Base-by-base conservation (phyloP, 1,140 invertebrate genomes). In the Artemia franciscana region DNA sequence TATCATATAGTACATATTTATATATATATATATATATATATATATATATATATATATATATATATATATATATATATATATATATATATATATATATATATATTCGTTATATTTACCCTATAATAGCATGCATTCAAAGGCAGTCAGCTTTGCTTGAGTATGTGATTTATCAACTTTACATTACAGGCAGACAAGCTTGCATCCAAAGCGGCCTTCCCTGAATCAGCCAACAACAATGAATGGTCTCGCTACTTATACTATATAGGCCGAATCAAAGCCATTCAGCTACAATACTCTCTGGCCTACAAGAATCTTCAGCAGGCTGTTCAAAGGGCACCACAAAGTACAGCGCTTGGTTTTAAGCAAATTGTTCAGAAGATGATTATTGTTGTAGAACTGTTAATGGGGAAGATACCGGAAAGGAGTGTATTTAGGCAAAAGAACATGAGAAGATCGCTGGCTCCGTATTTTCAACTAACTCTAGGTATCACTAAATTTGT, bases 241-340 rank as follows among this genome's bases (percentile, higher is more conserved):
- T 95, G 91, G 88, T 94, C 95, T 0, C 80, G 95, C 70, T 98
- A 89, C 73, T 77, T 96, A 23, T 99, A 95, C 73, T 98, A 98
- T 73, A 76, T 96, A 67, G 94, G 95, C 15, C 82, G 93, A 66
- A 98, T 99, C 61, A 98, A 98, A 73, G 91, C 94, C 5, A 91
- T 93, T 2, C 83, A 96, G 68, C 73, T 99, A 57, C 92, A 98
- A 71, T 98, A 99, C 73, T 93, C 91, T 68, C 63, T 61, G 65
- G 94, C 95, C 1, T 91, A 97, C 70, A 94, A 94, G 73, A 86
- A 97, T 76, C 76, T 98, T 30, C 82, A 97, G 4, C 89, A 96
- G 67, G 80, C 86, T 0, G 79, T 97, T 70, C 79, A 95, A 18
- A 99, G 98, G 75, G 92, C 95, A 5, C 94, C 95, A 0, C 92